Evolutionary conservation across 37 sponge, comb jelly and placozoan species (phyloP).

Genomic region (Mnemiopsis leidyi): DNA sequence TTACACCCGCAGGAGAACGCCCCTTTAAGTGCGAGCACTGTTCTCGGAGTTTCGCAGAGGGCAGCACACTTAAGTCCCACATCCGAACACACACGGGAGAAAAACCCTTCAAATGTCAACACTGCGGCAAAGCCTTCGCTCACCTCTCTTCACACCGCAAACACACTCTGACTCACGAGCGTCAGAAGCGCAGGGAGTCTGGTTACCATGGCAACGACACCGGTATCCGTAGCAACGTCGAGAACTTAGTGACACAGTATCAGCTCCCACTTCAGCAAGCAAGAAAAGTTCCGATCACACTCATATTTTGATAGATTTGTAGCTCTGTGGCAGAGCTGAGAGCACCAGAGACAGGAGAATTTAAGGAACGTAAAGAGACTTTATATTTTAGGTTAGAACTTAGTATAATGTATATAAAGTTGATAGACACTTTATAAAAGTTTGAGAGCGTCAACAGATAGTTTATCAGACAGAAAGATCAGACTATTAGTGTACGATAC

Average conservation of each 20-base stretch:
- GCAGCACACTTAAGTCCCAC: conserved; percentile 63
- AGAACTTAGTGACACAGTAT: not conserved
- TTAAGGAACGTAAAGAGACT: too few relatives aligned
- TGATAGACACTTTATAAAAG: too few relatives aligned
- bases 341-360: too few relatives aligned
- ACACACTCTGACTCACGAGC: conserved; percentile 60
- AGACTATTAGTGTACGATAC: too few relatives aligned
- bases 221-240: not conserved
- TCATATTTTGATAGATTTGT: conserved; percentile 1
- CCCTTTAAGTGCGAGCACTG: conserved; percentile 59
- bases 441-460: too few relatives aligned
- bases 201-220: conserved; percentile 49
- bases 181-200: not conserved
- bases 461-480: too few relatives aligned
- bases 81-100: conserved; percentile 60
- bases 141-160: conserved; percentile 62
- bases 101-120: conserved; percentile 64
- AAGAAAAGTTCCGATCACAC: conserved; percentile 35
- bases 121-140: conserved; percentile 60
- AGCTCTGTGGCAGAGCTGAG: too few relatives aligned
- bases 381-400: too few relatives aligned
- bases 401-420: too few relatives aligned
- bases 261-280: not conserved
- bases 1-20: conserved; percentile 53
- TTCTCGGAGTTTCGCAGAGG: conserved; percentile 43